These are phyloP conservation scores for Percopsis transmontana DNA, from an alignment of 2,113 vertebrate species.

Conservation along the genomic window DNA sequence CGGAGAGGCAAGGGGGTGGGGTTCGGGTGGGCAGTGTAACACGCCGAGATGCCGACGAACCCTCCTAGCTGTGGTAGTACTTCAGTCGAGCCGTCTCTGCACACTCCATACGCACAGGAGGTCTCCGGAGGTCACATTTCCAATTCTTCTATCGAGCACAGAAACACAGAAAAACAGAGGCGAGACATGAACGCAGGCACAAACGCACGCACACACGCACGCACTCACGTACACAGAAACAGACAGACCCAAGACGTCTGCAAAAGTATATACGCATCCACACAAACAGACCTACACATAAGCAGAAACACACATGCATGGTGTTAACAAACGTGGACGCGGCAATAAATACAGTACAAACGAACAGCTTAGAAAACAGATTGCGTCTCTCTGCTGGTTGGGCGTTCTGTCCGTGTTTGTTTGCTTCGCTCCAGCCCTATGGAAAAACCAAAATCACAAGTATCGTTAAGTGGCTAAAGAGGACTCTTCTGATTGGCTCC, in stretches of 20 bases:
- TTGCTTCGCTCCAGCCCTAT: constrained; percentile 67
- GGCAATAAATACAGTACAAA: constrained; percentile 29
- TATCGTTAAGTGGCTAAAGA: constrained; percentile 67
- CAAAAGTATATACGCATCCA: background rate
- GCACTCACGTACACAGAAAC: constrained; percentile 1
- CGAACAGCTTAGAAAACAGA: constrained; percentile 72
- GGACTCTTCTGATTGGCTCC: constrained; percentile 49
- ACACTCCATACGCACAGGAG: constrained; percentile 32
- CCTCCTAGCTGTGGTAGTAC: too few relatives aligned
- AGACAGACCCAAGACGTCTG: background rate
- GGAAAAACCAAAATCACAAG: constrained; percentile 65
- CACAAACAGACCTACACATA: constrained; percentile 2
- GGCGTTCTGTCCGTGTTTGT: constrained; percentile 60
- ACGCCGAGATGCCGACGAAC: too few relatives aligned
- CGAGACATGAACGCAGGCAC: constrained; percentile 28
- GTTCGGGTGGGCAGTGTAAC: too few relatives aligned
- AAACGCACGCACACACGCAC: constrained; percentile 11
- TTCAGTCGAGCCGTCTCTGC: background rate
- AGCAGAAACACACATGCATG: constrained; percentile 12
- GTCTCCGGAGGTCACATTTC: constrained; percentile 70
- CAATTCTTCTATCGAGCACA: constrained; percentile 40
- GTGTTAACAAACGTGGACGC: constrained; percentile 5
- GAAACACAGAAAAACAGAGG: constrained; percentile 22
- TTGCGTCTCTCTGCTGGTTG: constrained; percentile 66
- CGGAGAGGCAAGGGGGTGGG: too few relatives aligned